Base-by-base conservation (phyloP, 2,797 vertebrate species). In the Acipenser oxyrinchus region DNA sequence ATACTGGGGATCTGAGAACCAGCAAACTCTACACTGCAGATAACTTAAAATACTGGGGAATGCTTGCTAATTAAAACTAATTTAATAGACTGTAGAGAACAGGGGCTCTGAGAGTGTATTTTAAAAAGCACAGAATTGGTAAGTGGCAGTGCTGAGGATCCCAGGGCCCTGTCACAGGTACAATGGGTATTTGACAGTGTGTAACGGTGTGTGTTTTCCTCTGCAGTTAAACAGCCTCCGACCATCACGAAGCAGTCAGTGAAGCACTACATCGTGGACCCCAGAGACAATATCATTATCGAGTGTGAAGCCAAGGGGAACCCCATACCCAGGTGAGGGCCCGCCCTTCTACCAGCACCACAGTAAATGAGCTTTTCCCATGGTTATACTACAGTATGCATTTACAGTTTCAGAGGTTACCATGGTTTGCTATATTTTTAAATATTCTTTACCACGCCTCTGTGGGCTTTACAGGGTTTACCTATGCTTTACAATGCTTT, bases 181-280 rank as follows among this genome's bases (percentile, higher is more conserved):
- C 9, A 55, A 3, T 10, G n/a, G 4, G 6, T n/a, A 55, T 55
- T 9, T n/a, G 9, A 10, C 52, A 9, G 9, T 10, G n/a, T 55
- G 52, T 7, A 10, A 9, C 6, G 3, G 9, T 9, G 52, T 55
- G 9, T 18, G 49, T n/a, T 48, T n/a, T 48, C 7, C 73, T 63
- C 78, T 77, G 62, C 89, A 98, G 96, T 98, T 80, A 88, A 90
- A 71, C 96, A 99, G 78, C 96, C 95, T 52, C 96, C 96, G 10
- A 98, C 96, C 0, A 97, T 99, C 76, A 88, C 90, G 76, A 97
- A 91, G 73, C 89, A 97, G 86, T 97, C 96, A 0, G 86, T 88
- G 77, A 99, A 97, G 84, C 90, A 99, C 83, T 97, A 97, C 86
- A 97, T 98, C 65, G 95, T 98, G 8, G 96, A 98, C 75, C 96